Percentiles rank a stretch among this genome's conserved stretches.
Conservation (phyloP, 37 sponge, comb jelly and placozoan species). For the Bolinopsis microptera region DNA sequence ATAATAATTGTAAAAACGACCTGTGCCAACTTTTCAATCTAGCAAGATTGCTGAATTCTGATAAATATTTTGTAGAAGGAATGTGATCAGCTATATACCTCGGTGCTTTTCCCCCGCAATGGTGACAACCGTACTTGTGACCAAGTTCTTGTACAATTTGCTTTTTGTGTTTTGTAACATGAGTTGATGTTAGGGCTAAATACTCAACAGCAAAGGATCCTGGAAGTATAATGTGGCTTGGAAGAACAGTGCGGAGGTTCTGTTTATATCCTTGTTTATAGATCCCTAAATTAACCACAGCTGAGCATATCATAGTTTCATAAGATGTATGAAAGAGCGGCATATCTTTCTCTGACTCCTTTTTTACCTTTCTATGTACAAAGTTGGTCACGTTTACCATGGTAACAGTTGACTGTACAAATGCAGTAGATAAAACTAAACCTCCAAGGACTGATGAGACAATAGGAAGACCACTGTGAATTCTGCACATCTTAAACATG, state of each 20-base stretch:
- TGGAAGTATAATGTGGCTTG: slow-evolving; percentile 9
- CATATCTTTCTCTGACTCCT: background rate
- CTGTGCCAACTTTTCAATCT: too few relatives aligned
- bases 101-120: background rate
- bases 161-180: slow-evolving; percentile 2
- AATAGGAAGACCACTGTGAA: slow-evolving; percentile 3
- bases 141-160: slow-evolving; percentile 3
- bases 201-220: slow-evolving; percentile 25
- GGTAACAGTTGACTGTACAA: background rate
- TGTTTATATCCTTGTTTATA: background rate
- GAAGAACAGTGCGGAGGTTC: background rate
- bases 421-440: background rate
- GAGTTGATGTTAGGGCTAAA: background rate
- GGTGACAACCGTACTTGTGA: slow-evolving; percentile 23
- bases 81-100: slow-evolving; percentile 46
- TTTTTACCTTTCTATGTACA: background rate
- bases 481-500: background rate
- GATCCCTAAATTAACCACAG: background rate
- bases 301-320: background rate
- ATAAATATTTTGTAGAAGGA: background rate
- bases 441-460: slow-evolving; percentile 30
- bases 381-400: background rate
- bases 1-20: background rate
- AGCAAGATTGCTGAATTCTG: background rate
- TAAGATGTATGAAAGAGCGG: background rate